Percentiles rank a stretch among this genome's conserved stretches.
These are phyloP conservation scores for Bacillus rossius DNA, from an alignment of 1,140 invertebrate species.

Conservation along the genomic window DNA sequence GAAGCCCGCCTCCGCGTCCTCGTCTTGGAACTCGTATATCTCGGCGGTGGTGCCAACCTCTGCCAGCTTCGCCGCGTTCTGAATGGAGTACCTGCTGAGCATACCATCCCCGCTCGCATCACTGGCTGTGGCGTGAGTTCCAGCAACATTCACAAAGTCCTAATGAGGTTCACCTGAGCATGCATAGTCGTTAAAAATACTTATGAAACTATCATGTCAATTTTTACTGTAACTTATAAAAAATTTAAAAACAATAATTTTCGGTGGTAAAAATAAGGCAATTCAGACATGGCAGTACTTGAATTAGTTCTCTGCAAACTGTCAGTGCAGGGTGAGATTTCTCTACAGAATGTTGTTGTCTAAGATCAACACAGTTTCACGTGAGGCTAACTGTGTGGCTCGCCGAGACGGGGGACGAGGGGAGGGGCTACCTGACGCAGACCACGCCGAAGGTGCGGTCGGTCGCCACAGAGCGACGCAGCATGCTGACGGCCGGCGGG, in stretches of 20 bases:
- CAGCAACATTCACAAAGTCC: neutral
- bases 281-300: too few species aligned
- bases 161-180: neutral
- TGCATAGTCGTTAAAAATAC: neutral
- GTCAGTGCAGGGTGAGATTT: too few species aligned
- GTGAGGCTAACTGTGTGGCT: too few species aligned
- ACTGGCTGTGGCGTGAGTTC: neutral
- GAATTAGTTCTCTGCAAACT: too few species aligned
- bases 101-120: too few species aligned
- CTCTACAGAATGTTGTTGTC: too few species aligned
- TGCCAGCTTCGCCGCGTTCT: conserved; percentile 18
- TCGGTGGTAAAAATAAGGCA: too few species aligned
- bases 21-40: conserved; percentile 57
- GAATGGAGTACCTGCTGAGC: too few species aligned
- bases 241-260: too few species aligned
- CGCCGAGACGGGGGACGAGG: too few species aligned
- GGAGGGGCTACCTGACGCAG: conserved; percentile 28
- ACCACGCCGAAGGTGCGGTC: conserved; percentile 59
- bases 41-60: conserved; percentile 64
- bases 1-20: conserved; percentile 35
- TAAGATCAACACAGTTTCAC: too few species aligned
- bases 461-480: conserved; percentile 47
- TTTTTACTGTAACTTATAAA: too few species aligned
- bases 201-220: neutral
- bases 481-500: conserved; percentile 47